Evolutionary conservation across 2,113 vertebrate genomes (phyloP), one percentile per base, ranked within the genome.

Genomic region (Platichthys stellatus): DNA sequence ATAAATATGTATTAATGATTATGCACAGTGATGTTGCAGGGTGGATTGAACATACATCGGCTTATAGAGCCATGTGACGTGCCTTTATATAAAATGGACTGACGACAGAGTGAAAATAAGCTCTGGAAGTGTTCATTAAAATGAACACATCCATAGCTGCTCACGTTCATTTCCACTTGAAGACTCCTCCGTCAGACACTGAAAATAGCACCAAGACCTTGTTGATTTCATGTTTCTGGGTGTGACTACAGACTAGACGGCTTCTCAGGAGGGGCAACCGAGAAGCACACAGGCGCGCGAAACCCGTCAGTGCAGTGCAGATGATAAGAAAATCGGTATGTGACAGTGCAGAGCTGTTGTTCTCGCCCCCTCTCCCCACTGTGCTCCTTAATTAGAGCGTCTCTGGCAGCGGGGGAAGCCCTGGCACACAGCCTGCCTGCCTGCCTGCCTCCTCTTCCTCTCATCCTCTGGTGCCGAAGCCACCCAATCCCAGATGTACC

Each of bases 371-470:
- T 88, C 83, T 90, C 63, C 85, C 83, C 74, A 89, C 86, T 82
- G 81, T 78, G 90, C 88, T 88, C 86, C 89, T 91, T 92, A 94
- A 93, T 94, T 93, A 94, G 83, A 88, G 86, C 77, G 79, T 86
- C 77, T 90, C 73, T 84, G 74, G 72, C 83, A 89, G 77, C 65
- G 82, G 81, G 86, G 81, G 79, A 78, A 88, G 64, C 80, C 83
- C 73, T 91, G 89, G 86, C 87, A 90, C 80, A 73, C 72, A 5
- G 63, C 81, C 84, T 76, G 62, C 67, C 63, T 70, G 63, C 81
- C 84, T 76, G 62, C 67, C 63, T 70, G 64, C 63, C 54, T 81
- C 38, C 78, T 75, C 78, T 67, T 83, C 78, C 67, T 82, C 81
- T 84, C 84, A 73, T 40, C 77, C 67, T 83, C 71, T 76, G 74